Conservation (phyloP, 2,113 vertebrate genomes). For the Nycticebus coucang region DNA sequence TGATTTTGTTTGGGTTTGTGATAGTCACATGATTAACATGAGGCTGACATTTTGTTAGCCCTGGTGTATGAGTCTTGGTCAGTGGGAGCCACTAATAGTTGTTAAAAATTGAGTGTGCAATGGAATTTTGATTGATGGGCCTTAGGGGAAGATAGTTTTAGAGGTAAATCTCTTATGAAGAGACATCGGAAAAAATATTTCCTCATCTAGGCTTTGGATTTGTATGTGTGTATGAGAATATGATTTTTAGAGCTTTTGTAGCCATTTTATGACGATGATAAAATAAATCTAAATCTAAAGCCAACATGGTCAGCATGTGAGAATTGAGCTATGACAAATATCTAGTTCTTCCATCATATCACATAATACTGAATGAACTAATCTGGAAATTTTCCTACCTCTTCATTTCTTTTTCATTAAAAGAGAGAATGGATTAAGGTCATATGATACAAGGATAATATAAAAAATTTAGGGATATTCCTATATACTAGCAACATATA, state of each 20-base stretch:
- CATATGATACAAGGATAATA: neutral
- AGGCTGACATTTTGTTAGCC: neutral
- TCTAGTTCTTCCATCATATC: neutral
- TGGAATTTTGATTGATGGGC: neutral
- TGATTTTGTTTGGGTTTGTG: neutral
- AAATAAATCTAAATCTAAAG: conserved; percentile 44
- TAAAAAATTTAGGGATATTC: neutral
- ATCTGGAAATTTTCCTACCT: neutral
- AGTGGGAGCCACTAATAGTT: neutral
- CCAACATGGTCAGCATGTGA: neutral
- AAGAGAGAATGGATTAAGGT: neutral
- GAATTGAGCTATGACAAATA: neutral
- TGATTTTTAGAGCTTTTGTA: neutral
- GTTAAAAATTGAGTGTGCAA: neutral
- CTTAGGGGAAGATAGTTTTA: neutral
- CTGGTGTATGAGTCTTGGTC: neutral
- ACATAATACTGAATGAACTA: neutral
- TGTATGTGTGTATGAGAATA: neutral
- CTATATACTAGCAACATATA: neutral
- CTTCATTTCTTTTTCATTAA: neutral
- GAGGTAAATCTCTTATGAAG: neutral
- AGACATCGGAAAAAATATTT: neutral
- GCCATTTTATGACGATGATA: neutral
- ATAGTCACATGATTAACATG: neutral
- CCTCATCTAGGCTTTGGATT: neutral